Conservation (phyloP, 2,113 vertebrate genomes). For the Pagrus major region DNA sequence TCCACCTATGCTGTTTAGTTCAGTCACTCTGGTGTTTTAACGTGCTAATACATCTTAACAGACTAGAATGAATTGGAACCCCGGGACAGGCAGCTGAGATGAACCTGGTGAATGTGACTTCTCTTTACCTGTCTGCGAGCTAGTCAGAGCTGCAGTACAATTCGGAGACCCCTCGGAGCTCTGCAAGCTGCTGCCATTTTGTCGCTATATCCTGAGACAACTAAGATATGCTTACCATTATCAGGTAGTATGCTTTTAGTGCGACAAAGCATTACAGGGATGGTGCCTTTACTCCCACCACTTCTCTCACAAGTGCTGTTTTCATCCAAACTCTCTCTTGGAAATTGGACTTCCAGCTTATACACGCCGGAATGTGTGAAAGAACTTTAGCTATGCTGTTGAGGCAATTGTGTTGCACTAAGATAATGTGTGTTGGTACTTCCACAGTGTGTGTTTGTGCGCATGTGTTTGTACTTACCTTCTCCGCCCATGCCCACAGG, state of each 20-base stretch:
- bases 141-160: no score
- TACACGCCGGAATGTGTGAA: slow-evolving; percentile 17
- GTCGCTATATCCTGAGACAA: slow-evolving; percentile 2
- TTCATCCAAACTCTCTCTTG: slow-evolving; percentile 9
- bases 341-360: slow-evolving; percentile 40
- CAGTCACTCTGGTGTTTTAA: no score
- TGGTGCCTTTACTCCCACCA: slow-evolving; percentile 5
- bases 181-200: no score
- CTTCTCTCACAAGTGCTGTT: slow-evolving; percentile 26
- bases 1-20: no score
- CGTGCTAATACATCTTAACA: no score
- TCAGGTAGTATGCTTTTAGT: slow-evolving; percentile 31
- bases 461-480: slow-evolving; percentile 84
- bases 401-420: slow-evolving; percentile 18
- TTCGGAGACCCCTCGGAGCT: no score
- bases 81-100: no score
- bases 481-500: slow-evolving; percentile 96
- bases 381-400: slow-evolving; percentile 69
- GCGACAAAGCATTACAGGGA: slow-evolving; percentile 40
- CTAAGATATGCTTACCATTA: slow-evolving; percentile 10
- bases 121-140: no score
- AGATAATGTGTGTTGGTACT: slow-evolving; percentile 16
- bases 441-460: no score
- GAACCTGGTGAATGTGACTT: no score
- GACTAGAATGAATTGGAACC: no score